Evolutionary conservation across 2,888 invertebrate species (phyloP), one percentile per base, ranked within the genome.

Genomic region (Hirtodrosophila alboralis): DNA sequence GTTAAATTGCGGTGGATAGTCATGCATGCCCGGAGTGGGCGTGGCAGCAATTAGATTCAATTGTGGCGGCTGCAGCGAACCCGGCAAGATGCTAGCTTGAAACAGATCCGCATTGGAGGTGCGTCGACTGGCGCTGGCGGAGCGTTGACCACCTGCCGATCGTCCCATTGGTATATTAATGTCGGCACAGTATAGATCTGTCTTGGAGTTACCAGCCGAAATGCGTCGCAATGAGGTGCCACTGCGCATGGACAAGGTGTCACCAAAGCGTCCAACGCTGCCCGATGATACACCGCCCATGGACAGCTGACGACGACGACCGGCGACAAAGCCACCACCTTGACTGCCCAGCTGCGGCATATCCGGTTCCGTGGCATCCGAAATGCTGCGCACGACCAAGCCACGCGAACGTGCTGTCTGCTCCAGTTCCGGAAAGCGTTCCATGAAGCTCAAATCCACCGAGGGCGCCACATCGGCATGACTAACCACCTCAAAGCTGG

Each of bases 151-250:
- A 4, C 62, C 74, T 6, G 40, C 63, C 3, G 28, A 10, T 5
- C 75, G 62, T 2, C 45, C 48, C 18, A 21, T 40, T 13, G 47
- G 87, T 63, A 90, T 89, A 37, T 88, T 90, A 2, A 90, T 88
- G 34, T 90, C 90, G 0, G 90, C 90, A 9, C 91, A 87, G 66
- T 86, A 90, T 0, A 90, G 65, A 48, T 90, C 90, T 13, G 86
- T 84, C 51, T 89, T 89, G 3, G 91, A 90, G 14, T 90, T 87
- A 3, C 87, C 88, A 1, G 86, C 80, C 8, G 90, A 89, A 26
- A 90, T 87, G 27, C 90, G 87, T 4, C 89, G 87, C 33, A 90
- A 16, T 0, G 90, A 90, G 26, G 83, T 87, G 21, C 87, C 87
- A 54, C 90, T 90, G 14, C 89, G 85, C 72, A 88, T 86, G 8